Percentiles rank a stretch among this genome's conserved stretches.
Evolutionary conservation across 2,113 vertebrate species (phyloP).

Genomic region (Halcyon senegalensis): DNA sequence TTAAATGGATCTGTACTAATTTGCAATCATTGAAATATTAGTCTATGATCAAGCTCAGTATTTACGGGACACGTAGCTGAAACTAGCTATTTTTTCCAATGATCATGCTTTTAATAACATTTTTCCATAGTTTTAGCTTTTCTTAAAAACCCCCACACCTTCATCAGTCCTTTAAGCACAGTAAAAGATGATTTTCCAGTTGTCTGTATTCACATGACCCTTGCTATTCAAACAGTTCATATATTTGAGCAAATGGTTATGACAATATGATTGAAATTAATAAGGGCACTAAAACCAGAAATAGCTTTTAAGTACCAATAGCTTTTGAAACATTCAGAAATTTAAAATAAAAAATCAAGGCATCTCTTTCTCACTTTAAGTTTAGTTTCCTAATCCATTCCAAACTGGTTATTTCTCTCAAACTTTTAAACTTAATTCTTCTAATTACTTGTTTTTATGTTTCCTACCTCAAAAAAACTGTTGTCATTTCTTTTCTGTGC

Average conservation of each 20-base stretch:
- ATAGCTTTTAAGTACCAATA: neutral
- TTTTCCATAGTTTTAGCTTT: neutral
- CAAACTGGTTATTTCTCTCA: neutral
- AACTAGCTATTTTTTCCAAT: neutral
- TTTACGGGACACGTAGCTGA: neutral
- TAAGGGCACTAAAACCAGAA: neutral
- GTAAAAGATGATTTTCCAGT: neutral
- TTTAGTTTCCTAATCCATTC: neutral
- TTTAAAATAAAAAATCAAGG: neutral
- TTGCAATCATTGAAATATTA: neutral
- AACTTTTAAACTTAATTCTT: neutral
- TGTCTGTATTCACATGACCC: neutral
- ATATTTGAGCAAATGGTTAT: neutral
- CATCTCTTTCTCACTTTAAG: neutral
- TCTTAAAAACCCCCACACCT: neutral
- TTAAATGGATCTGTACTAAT: neutral
- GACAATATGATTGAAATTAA: neutral
- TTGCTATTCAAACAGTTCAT: neutral
- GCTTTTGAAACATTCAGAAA: neutral
- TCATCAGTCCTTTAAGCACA: neutral
- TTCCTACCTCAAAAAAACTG: neutral
- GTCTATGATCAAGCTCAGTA: neutral
- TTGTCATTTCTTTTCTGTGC: neutral
- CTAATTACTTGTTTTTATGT: neutral
- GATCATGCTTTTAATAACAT: neutral